Percentiles rank a stretch among this genome's conserved stretches.
Evolutionary conservation across 2,113 vertebrate species (phyloP).

Genomic region (Calyptomena viridis): DNA sequence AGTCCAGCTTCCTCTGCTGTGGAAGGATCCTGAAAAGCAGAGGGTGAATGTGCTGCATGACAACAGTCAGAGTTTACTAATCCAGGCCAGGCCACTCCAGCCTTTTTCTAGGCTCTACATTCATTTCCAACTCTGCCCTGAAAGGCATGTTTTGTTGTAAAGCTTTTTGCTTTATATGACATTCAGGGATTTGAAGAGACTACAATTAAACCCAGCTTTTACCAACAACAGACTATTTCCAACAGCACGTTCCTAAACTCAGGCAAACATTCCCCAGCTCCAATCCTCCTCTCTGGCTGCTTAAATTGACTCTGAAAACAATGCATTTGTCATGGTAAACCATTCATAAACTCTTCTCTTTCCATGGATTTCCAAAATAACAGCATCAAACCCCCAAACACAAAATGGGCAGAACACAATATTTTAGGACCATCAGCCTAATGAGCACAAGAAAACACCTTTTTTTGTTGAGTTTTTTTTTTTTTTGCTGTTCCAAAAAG

Average conservation of each 20-base stretch:
- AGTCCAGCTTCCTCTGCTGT: background rate
- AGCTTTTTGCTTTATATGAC: background rate
- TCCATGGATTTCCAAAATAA: background rate
- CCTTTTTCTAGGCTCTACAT: constrained; percentile 1
- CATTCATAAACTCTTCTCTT: background rate
- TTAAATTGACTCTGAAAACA: constrained; percentile 32
- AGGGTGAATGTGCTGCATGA: background rate
- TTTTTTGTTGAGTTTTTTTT: background rate
- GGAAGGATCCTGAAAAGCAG: constrained; percentile 10
- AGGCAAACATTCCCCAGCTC: background rate
- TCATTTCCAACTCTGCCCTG: background rate
- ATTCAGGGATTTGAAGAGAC: background rate
- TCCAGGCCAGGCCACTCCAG: background rate
- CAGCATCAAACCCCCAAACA: background rate
- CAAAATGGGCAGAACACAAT: background rate
- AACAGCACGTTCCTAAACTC: constrained; percentile 8
- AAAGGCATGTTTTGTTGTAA: constrained; percentile 2
- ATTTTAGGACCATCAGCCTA: background rate
- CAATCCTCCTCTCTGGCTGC: background rate
- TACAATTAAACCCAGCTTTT: constrained; percentile 60
- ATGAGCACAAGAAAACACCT: background rate
- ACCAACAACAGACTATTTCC: background rate
- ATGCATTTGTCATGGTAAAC: constrained; percentile 33
- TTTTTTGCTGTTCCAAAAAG: background rate
- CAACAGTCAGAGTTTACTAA: background rate